Evolutionary conservation across 1,140 invertebrate genomes (phyloP).

Genomic region (Archivesica marissinica): DNA sequence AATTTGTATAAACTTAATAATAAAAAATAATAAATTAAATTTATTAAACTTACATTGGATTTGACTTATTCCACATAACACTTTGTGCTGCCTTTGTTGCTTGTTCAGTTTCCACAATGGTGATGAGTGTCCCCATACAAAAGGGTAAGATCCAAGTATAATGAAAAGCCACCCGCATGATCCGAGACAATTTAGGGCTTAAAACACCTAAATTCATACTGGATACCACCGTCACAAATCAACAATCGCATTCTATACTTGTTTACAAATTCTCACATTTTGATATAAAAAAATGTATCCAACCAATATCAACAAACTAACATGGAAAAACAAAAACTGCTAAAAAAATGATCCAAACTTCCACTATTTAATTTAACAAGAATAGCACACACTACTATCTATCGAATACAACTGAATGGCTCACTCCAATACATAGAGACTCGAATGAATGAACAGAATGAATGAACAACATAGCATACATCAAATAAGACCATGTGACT

Average conservation of each 20-base stretch:
- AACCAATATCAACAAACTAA: neutral
- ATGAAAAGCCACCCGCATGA: constrained; percentile 37
- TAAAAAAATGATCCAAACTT: constrained; percentile 15
- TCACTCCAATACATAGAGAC: constrained; percentile 21
- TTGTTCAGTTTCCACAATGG: constrained; percentile 47
- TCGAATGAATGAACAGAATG: constrained; percentile 57
- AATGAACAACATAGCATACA: constrained; percentile 24
- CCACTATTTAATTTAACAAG: neutral
- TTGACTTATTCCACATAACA: constrained; percentile 46
- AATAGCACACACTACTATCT: neutral
- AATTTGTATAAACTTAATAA: no score
- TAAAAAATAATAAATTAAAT: no score
- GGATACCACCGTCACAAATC: neutral
- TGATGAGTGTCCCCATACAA: constrained; percentile 54
- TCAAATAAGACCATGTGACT: constrained; percentile 49
- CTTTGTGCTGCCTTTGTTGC: no score
- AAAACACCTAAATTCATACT: constrained; percentile 52
- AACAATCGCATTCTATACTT: neutral
- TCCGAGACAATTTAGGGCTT: constrained; percentile 55
- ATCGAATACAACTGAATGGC: neutral
- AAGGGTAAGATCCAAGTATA: constrained; percentile 58
- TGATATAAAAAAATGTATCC: neutral
- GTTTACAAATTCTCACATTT: neutral
- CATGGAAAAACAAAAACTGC: neutral
- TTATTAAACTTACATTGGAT: constrained; percentile 59